phyloP scores from a whole-genome alignment of 2,113 vertebrate species.

The Isichthys henryi region DNA sequence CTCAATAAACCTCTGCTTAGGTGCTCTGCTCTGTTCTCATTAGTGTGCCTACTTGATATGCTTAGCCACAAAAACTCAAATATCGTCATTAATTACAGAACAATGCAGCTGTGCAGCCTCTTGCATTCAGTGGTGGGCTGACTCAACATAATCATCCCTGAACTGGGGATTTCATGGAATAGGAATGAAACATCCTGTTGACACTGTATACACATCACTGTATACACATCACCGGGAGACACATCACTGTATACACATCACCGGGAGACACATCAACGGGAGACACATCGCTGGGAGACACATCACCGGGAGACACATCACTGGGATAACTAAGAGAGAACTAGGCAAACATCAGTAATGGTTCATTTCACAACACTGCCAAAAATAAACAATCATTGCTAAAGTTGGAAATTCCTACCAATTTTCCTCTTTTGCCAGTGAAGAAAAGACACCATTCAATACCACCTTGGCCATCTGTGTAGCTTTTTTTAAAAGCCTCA shows the following conservation, averaged over 20 bases:
- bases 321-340: background rate
- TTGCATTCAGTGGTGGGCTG: conserved; percentile 31
- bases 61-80: background rate
- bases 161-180: background rate
- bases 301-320: too few species aligned
- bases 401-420: conserved; percentile 14
- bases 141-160: background rate
- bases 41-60: conserved; percentile 9
- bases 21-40: background rate
- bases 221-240: background rate
- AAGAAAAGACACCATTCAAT: conserved; percentile 19
- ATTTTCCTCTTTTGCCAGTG: background rate
- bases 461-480: conserved; percentile 16
- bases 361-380: background rate
- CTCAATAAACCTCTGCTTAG: background rate
- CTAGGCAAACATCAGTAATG: background rate
- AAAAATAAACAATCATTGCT: background rate
- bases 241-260: too few species aligned
- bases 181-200: background rate
- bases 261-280: too few species aligned
- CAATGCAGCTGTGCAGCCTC: conserved; percentile 36
- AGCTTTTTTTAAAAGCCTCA: conserved; percentile 10
- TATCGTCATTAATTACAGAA: conserved; percentile 1
- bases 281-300: too few species aligned
- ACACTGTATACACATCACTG: background rate